Conservation (phyloP, 1,140 invertebrate genomes). For the Psilanteris sp. region DNA sequence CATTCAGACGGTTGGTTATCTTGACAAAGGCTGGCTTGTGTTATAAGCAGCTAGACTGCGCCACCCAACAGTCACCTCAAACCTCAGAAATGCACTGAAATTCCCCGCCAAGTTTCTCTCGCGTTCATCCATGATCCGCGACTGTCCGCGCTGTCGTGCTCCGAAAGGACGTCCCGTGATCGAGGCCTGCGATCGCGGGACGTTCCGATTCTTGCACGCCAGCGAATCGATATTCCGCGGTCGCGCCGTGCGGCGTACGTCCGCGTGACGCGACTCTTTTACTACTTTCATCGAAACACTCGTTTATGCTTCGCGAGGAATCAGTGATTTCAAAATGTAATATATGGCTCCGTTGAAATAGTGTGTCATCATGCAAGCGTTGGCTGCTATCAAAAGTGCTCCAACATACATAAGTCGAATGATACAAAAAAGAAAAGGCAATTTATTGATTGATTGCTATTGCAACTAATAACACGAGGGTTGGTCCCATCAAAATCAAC, state of each 20-base stretch:
- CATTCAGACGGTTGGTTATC: no score
- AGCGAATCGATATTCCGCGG: constrained; percentile 37
- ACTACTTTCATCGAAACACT: neutral
- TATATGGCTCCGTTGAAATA: neutral
- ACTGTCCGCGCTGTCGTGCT: constrained; percentile 53
- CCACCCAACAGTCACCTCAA: no score
- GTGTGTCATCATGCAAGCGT: constrained; percentile 11
- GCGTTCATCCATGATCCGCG: constrained; percentile 3
- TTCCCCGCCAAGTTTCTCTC: constrained; percentile 17
- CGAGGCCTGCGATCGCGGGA: constrained; percentile 78
- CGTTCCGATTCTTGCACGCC: constrained; percentile 67
- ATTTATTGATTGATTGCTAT: constrained; percentile 18
- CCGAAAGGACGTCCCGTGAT: constrained; percentile 70
- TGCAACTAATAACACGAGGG: no score
- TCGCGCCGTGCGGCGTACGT: constrained; percentile 72
- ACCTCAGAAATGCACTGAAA: no score
- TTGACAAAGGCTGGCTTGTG: no score
- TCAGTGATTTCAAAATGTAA: neutral
- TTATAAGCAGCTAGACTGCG: no score
- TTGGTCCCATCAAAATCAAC: no score
- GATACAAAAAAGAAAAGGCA: neutral
- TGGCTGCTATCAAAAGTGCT: neutral
- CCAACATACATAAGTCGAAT: neutral
- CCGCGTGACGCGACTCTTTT: constrained; percentile 58
- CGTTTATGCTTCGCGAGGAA: constrained; percentile 13